Percentiles rank a stretch among this genome's conserved stretches.
Evolutionary conservation across 1,140 invertebrate genomes (phyloP).

Genomic region (Drosophila punjabiensis): DNA sequence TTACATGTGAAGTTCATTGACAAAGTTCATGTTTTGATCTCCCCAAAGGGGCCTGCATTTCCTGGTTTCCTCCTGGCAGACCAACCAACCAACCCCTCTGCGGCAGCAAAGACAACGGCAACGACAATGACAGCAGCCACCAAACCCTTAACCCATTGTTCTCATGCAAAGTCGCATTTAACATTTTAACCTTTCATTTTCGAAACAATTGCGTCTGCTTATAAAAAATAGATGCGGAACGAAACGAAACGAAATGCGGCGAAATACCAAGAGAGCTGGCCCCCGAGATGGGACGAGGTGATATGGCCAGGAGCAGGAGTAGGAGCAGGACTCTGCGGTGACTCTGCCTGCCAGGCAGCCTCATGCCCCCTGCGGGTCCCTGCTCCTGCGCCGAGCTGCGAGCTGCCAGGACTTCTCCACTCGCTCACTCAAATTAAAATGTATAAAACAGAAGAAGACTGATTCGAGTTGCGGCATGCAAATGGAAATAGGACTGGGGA

Average conservation of each 20-base stretch:
- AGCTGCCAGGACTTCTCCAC: constrained; percentile 33
- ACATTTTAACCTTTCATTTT: constrained; percentile 83
- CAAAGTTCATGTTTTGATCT: constrained; percentile 71
- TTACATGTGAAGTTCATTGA: constrained; percentile 73
- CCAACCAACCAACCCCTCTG: constrained; percentile 8
- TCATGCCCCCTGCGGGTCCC: constrained; percentile 24
- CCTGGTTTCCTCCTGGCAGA: constrained; percentile 37
- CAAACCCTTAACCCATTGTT: constrained; percentile 65
- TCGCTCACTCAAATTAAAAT: constrained; percentile 77
- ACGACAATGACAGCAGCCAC: constrained; percentile 24
- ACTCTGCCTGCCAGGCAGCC: constrained; percentile 13
- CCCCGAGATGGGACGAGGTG: constrained; percentile 6
- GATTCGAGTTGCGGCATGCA: constrained; percentile 61
- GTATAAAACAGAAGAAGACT: constrained; percentile 70
- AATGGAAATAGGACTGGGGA: constrained; percentile 53
- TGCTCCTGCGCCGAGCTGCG: not conserved
- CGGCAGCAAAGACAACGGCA: constrained; percentile 25
- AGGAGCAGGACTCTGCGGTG: constrained; percentile 37
- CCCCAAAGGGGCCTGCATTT: constrained; percentile 72
- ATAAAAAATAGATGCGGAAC: constrained; percentile 81
- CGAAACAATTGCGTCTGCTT: constrained; percentile 83
- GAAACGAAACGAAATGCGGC: constrained; percentile 60
- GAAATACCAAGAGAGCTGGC: constrained; percentile 54
- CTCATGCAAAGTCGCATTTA: constrained; percentile 76
- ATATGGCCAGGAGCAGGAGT: constrained; percentile 16